Conservation (phyloP, 1,140 invertebrate genomes). For the Drosophila guanche region DNA sequence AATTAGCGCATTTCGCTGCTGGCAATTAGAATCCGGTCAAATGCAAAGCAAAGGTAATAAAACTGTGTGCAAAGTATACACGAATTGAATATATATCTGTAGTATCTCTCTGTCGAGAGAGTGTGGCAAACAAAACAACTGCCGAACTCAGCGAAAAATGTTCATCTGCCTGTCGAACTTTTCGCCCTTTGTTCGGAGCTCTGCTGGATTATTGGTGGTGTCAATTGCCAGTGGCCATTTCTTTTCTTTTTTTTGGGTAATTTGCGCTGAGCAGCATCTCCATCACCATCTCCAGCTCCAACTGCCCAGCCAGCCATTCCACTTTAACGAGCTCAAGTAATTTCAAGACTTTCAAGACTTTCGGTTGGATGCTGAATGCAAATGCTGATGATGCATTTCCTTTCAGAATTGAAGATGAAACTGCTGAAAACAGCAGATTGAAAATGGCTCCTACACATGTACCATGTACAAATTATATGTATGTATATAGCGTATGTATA, state of each 20-base stretch:
- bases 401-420: constrained; percentile 56
- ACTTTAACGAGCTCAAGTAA: constrained; percentile 63
- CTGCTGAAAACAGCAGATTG: constrained; percentile 72
- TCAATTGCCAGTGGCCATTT: constrained; percentile 81
- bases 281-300: constrained; percentile 23
- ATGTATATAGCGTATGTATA: constrained; percentile 26
- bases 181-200: constrained; percentile 38
- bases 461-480: constrained; percentile 6
- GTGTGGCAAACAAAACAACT: constrained; percentile 65
- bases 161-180: constrained; percentile 61
- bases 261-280: constrained; percentile 50
- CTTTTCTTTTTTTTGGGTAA: constrained; percentile 63
- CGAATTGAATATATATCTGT: constrained; percentile 3
- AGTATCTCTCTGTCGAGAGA: constrained; percentile 30
- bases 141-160: constrained; percentile 67
- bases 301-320: constrained; percentile 16
- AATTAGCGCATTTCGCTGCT: constrained; percentile 59
- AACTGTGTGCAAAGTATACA: constrained; percentile 34
- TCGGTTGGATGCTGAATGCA: constrained; percentile 57
- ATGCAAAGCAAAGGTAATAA: constrained; percentile 40
- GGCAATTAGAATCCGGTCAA: constrained; percentile 57
- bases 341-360: constrained; percentile 64
- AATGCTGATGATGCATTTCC: constrained; percentile 77
- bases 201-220: constrained; percentile 70
- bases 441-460: constrained; percentile 70